phyloP scores from a whole-genome alignment of 1,140 invertebrate genomes.

The Melitaea cinxia region DNA sequence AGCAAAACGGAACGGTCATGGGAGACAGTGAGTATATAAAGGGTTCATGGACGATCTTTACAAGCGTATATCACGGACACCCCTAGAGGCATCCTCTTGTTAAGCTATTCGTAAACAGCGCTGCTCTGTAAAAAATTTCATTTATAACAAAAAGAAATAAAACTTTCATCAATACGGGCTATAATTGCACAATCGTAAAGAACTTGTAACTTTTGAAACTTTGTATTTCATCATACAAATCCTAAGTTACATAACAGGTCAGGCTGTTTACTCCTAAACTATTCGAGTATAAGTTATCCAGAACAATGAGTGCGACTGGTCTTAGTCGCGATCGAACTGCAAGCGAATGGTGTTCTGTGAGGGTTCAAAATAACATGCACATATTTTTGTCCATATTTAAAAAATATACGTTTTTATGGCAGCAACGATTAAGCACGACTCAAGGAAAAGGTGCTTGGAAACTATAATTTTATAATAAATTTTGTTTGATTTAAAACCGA shows the following conservation, averaged over 20 bases:
- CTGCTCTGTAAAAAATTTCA: conserved; percentile 35
- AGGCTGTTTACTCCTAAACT: conserved; percentile 61
- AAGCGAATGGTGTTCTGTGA: conserved; percentile 27
- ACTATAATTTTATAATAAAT: too few species aligned
- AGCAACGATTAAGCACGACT: not conserved
- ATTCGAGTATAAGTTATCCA: conserved; percentile 79
- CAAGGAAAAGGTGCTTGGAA: not conserved
- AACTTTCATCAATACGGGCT: not conserved
- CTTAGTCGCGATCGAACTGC: conserved; percentile 31
- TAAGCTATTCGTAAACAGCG: conserved; percentile 61
- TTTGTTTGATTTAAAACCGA: too few species aligned
- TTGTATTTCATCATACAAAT: conserved; percentile 19
- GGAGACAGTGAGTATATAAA: conserved; percentile 44
- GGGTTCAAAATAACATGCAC: conserved; percentile 35
- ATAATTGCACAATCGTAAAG: not conserved
- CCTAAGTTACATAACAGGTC: conserved; percentile 37
- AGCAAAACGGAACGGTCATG: conserved; percentile 47
- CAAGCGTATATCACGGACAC: conserved; percentile 79
- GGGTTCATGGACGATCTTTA: conserved; percentile 75
- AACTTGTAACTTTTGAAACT: not conserved
- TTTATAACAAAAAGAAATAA: not conserved
- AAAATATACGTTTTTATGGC: not conserved
- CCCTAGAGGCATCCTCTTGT: conserved; percentile 60
- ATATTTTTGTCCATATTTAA: conserved; percentile 29
- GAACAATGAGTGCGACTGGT: conserved; percentile 65